Conservation (phyloP, 2,113 vertebrate species). For the Heterotilapia buettikoferi region DNA sequence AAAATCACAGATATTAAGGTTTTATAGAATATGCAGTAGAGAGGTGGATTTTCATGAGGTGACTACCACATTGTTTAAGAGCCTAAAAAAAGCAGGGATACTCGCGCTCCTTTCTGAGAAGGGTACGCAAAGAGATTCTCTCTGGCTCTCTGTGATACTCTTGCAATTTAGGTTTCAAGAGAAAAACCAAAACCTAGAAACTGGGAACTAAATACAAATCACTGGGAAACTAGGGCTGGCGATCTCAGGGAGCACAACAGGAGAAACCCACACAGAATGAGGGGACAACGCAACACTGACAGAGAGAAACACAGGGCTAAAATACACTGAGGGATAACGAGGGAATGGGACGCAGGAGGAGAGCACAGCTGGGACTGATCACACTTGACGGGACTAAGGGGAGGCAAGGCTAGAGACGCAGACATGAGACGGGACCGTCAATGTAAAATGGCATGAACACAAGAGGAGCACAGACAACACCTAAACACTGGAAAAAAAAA, state of each 20-base stretch:
- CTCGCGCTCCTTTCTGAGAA: rapidly evolving
- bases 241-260: rapidly evolving
- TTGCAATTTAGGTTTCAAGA: rapidly evolving
- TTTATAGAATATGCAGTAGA: background rate
- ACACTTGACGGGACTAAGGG: background rate
- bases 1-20: background rate
- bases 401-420: rapidly evolving
- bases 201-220: background rate
- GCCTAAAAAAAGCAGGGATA: background rate
- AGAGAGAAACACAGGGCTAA: background rate
- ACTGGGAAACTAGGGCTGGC: rapidly evolving
- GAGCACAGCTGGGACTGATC: rapidly evolving
- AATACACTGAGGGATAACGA: background rate
- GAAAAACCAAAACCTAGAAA: background rate
- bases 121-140: background rate
- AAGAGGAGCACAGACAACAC: background rate
- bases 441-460: background rate
- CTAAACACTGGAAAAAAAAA: rapidly evolving
- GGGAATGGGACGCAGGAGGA: rapidly evolving
- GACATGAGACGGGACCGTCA: background rate
- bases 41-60: rapidly evolving
- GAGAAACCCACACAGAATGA: rapidly evolving
- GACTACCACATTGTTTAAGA: background rate
- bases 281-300: rapidly evolving
- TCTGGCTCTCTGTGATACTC: background rate